These are phyloP conservation scores for Drosophila mayri DNA, from an alignment of 1,140 invertebrate species.

Conservation along the genomic window DNA sequence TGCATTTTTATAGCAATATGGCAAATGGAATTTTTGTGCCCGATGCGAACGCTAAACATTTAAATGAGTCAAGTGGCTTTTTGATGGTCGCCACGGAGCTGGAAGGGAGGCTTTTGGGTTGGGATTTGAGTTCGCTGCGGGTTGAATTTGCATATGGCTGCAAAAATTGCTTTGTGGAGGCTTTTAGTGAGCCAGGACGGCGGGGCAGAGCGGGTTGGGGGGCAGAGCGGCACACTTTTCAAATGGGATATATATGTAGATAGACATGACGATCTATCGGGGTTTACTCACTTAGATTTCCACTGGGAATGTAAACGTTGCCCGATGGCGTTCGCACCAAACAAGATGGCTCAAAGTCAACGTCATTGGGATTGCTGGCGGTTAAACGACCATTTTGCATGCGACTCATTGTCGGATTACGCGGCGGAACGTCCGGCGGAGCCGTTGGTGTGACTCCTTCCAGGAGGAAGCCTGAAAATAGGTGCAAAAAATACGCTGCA, in stretches of 20 bases:
- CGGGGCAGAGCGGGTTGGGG: neutral
- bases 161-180: slow-evolving; percentile 36
- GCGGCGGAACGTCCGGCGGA: slow-evolving; percentile 94
- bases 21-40: slow-evolving; percentile 70
- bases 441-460: slow-evolving; percentile 91
- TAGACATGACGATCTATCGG: slow-evolving; percentile 9
- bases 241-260: slow-evolving; percentile 23
- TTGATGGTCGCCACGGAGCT: slow-evolving; percentile 38
- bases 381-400: slow-evolving; percentile 91
- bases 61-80: slow-evolving; percentile 77
- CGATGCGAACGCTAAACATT: slow-evolving; percentile 66
- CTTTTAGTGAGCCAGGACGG: slow-evolving; percentile 24
- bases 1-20: slow-evolving; percentile 81
- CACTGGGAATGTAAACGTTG: slow-evolving; percentile 96
- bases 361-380: slow-evolving; percentile 89
- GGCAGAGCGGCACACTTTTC: slow-evolving; percentile 19
- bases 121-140: slow-evolving; percentile 16
- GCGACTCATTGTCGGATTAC: slow-evolving; percentile 94
- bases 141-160: slow-evolving; percentile 66
- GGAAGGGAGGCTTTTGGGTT: neutral
- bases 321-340: slow-evolving; percentile 95
- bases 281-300: slow-evolving; percentile 87
- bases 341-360: slow-evolving; percentile 95
- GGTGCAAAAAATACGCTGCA: slow-evolving; percentile 12
- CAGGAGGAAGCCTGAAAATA: slow-evolving; percentile 91